phyloP scores from a whole-genome alignment of 2,113 vertebrate genomes.

The Brachypteracias leptosomus region DNA sequence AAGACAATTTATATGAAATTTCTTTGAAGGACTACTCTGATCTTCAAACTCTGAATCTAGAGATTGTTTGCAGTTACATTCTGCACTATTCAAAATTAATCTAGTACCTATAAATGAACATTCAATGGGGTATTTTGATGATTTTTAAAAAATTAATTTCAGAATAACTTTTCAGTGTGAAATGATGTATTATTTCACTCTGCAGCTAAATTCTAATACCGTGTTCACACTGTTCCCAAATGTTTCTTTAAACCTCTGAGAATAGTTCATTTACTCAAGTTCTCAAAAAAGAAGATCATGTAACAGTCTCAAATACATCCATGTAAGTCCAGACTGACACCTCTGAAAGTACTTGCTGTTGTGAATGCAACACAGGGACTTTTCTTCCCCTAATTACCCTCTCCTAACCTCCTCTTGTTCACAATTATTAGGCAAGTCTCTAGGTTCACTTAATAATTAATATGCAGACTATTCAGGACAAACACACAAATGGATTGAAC shows the following conservation, averaged over 20 bases:
- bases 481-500: not conserved
- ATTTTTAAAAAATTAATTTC: constrained; percentile 25
- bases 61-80: constrained; percentile 32
- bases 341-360: not conserved
- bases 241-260: not conserved
- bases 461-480: not conserved
- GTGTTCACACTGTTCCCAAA: not conserved
- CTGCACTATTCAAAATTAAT: not conserved
- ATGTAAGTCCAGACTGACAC: not conserved
- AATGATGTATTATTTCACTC: not conserved
- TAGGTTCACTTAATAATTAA: not conserved
- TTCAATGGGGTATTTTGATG: not conserved
- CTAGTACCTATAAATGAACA: not conserved
- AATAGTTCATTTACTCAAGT: not conserved
- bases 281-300: not conserved
- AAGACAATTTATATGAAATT: constrained; percentile 42
- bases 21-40: constrained; percentile 39
- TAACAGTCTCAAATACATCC: not conserved
- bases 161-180: not conserved
- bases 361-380: not conserved
- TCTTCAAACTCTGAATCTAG: not conserved
- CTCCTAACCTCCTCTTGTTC: not conserved
- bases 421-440: not conserved
- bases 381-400: not conserved
- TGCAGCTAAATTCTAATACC: not conserved